Evolutionary conservation across 2,113 vertebrate genomes (phyloP), one percentile per base, ranked within the genome.

Genomic region (Thamnophis sirtalis): DNA sequence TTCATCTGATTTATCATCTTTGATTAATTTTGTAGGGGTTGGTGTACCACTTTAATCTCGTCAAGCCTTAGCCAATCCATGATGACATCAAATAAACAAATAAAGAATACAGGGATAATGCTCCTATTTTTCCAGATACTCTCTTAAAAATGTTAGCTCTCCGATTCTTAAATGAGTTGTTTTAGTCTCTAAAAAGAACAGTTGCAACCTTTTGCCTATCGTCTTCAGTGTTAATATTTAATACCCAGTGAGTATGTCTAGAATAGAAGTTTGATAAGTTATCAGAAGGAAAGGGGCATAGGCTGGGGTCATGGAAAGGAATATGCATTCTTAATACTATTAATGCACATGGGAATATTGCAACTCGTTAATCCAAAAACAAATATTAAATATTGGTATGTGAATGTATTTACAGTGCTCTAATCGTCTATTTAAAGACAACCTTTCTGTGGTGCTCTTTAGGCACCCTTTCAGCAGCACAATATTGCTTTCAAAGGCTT

Each of bases 401-500:
- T 92, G 22, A 87, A 21, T 91, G 50, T 51, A 84, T 63, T 92
- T 89, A 84, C 10, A 17, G 13, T 60, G 7, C 33, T 51, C 24
- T 84, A 63, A 22, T 58, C 26, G 22, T 89, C 48, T 89, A 49
- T 49, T 92, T 86, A 50, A 89, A 48, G 10, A 50, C 38, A 92
- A 49, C 3, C 8, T 38, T 89, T 85, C 11, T 58, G 22, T 85
- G 55, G 5, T 92, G 95, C 93, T 95, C 89, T 95, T 94, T 94
- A 84, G 96, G 55, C 4, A 53, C 7, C 15, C 48, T 89, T 89
- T 63, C 92, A 93, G 93, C 93, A 94, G 94, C 96, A 93, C 90
- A 94, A 91, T 96, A 96, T 96, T 97, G 97, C 96, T 94, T 97
- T 96, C 95, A 97, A 97, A 96, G 94, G 90, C 94, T 96, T 97